Base-by-base conservation (phyloP, 64 coral and sea anemone genomes). In the Orbicella faveolata region DNA sequence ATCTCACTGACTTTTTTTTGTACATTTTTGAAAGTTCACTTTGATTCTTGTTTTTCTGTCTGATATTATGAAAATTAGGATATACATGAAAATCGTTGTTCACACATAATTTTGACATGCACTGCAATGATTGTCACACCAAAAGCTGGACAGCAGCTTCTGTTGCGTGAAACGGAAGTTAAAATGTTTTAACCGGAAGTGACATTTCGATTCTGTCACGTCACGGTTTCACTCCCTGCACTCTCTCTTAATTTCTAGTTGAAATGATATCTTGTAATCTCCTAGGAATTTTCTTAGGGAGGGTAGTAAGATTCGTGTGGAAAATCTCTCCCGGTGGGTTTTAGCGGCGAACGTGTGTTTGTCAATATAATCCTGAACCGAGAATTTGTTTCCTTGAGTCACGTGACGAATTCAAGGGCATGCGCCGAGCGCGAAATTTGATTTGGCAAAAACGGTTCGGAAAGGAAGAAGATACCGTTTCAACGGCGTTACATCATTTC, bases 351-450 rank as follows among this genome's bases (percentile, higher is more conserved):
- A 67, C 20, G 6, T 19, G 23, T 67, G 20, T 21, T 21, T n/a
- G 30, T 30, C 30, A 30, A 30, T 30, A 30, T 30, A 30, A 30
- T 30, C 30, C 30, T 30, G 30, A 30, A 30, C 18, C 17, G 18
- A 18, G 17, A 13, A 25, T 14, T 37, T 15, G 30, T 30, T 20
- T 1, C 19, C 63, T n/a, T 69, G 8, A 66, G 33, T 85, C 82
- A 85, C 65, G 82, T 85, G 82, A 73, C 82, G 13, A 52, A 25
- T 10, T n/a, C 10, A 41, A 68, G 65, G 64, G 12, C 80, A 83
- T 83, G 80, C 80, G 62, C 63, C 18, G 18, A 67, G 82, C 82
- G 82, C 64, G 82, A 73, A 73, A 85, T 85, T 85, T 85, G 82
- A 85, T n/a, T 85, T 85, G 82, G 17, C 6, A 70, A 25, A 30